Conservation (phyloP, 2,797 vertebrate genomes). For the Falco peregrinus region DNA sequence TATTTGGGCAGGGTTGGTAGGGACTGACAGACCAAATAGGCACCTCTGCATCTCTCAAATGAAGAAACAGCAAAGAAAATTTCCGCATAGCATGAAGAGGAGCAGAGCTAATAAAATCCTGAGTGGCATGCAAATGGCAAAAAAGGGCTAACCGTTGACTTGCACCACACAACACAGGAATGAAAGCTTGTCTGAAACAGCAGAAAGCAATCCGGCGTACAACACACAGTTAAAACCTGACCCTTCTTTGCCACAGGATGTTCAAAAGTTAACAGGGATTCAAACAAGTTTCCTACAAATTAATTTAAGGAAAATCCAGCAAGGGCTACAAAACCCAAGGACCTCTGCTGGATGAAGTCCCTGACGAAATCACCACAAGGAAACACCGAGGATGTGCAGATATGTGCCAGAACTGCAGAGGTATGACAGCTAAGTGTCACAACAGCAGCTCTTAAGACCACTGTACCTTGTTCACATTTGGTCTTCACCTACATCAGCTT, state of each 20-base stretch:
- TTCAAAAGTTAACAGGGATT: neutral
- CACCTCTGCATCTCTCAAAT: neutral
- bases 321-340: neutral
- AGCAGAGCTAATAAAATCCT: neutral
- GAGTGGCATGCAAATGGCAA: neutral
- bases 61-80: neutral
- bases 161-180: neutral
- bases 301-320: neutral
- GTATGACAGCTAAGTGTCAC: neutral
- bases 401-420: neutral
- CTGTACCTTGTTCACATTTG: fast-evolving
- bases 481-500: neutral
- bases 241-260: neutral
- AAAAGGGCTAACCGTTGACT: neutral
- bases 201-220: neutral
- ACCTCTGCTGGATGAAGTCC: neutral
- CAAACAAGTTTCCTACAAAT: neutral
- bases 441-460: neutral
- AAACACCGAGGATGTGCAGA: neutral
- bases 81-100: neutral
- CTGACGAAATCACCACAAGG: neutral
- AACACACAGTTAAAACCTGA: neutral
- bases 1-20: neutral
- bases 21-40: neutral
- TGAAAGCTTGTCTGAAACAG: neutral